These are phyloP conservation scores for Napeogenes sylphis DNA, from an alignment of 2,888 invertebrate species.

Conservation along the genomic window DNA sequence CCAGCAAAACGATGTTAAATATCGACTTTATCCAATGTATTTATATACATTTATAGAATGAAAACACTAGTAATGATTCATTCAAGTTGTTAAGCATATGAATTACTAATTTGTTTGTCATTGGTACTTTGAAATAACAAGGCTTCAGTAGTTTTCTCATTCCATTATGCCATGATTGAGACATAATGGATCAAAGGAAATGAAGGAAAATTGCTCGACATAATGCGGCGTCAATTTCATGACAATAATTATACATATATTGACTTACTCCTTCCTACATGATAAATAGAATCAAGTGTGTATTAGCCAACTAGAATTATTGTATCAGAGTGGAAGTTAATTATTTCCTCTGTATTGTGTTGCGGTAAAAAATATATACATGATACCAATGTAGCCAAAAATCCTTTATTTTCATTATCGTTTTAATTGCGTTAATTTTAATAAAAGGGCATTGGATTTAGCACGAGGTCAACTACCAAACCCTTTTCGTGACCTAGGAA, in stretches of 20 bases:
- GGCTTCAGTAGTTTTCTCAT: constrained; percentile 1
- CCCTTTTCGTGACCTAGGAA: background rate
- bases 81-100: background rate
- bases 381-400: too few species aligned
- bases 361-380: too few species aligned
- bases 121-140: background rate
- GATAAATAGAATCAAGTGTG: too few species aligned
- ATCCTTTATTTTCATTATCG: too few species aligned
- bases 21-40: too few species aligned
- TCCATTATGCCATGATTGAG: background rate
- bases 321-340: too few species aligned
- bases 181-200: constrained; percentile 6
- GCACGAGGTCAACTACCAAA: background rate
- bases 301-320: too few species aligned
- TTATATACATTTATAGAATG: too few species aligned
- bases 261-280: too few species aligned
- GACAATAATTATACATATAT: background rate
- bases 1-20: too few species aligned
- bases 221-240: background rate
- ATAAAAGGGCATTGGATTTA: background rate
- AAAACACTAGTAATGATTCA: background rate
- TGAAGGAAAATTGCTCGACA: background rate
- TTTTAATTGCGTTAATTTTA: background rate
- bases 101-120: background rate
- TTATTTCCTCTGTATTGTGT: too few species aligned